Percentiles rank a stretch among this genome's conserved stretches.
Conservation (phyloP, 1,140 invertebrate species). For the Zaprionus kolodkinae region DNA sequence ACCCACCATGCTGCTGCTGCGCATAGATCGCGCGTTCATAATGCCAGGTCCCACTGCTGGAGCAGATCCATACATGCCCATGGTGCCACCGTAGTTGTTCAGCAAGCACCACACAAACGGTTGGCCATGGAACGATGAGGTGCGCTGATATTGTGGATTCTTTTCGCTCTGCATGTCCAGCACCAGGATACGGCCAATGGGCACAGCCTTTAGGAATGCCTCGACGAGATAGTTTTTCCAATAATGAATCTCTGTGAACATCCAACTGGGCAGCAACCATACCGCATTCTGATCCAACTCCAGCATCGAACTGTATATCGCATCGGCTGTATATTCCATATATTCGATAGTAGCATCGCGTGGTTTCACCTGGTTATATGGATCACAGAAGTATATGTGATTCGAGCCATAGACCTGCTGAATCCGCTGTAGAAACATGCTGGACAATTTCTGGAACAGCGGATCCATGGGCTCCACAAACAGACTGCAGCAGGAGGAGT, state of each 20-base stretch:
- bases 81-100: slow-evolving; percentile 96
- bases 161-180: slow-evolving; percentile 95
- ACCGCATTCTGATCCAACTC: slow-evolving; percentile 90
- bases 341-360: slow-evolving; percentile 86
- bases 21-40: slow-evolving; percentile 87
- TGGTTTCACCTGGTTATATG: slow-evolving; percentile 95
- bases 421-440: slow-evolving; percentile 89
- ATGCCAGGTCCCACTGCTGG: slow-evolving; percentile 89
- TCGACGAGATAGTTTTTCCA: slow-evolving; percentile 89
- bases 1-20: slow-evolving; percentile 93
- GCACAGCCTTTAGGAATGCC: slow-evolving; percentile 91
- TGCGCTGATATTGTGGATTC: slow-evolving; percentile 90
- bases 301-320: slow-evolving; percentile 90
- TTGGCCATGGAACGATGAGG: slow-evolving; percentile 94
- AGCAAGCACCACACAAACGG: slow-evolving; percentile 98
- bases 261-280: slow-evolving; percentile 95
- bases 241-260: slow-evolving; percentile 89
- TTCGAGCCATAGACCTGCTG: slow-evolving; percentile 90
- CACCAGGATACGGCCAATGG: slow-evolving; percentile 91
- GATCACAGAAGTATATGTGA: slow-evolving; percentile 95
- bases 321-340: slow-evolving; percentile 87
- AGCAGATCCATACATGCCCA: slow-evolving; percentile 94
- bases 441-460: slow-evolving; percentile 90
- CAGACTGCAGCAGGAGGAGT: slow-evolving; percentile 91
- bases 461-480: slow-evolving; percentile 92